Evolutionary conservation across 2,888 invertebrate genomes (phyloP).

Genomic region (Eudemis profundana): DNA sequence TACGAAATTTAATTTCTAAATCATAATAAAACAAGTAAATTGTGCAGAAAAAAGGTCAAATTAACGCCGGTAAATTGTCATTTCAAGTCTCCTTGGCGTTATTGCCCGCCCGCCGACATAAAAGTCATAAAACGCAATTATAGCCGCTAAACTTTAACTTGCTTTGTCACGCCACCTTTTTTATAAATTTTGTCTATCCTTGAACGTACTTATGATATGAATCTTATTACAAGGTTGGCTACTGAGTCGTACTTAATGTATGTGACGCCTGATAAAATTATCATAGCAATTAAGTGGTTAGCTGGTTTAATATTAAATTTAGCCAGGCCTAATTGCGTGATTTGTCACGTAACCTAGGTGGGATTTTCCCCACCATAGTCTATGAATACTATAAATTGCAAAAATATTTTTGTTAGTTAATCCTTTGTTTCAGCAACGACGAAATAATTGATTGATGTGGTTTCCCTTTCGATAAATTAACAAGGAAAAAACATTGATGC

Average conservation of each 20-base stretch:
- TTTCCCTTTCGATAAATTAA: no score
- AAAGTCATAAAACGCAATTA: conserved; percentile 40
- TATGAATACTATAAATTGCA: no score
- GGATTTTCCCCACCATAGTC: no score
- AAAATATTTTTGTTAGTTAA: no score
- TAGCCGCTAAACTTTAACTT: conserved; percentile 30
- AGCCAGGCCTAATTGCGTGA: background rate
- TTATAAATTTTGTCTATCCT: conserved; percentile 27
- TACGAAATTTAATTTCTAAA: conserved; percentile 23
- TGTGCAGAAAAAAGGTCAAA: conserved; percentile 35
- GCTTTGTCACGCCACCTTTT: conserved; percentile 27
- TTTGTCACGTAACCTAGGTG: no score
- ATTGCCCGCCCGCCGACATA: conserved; percentile 27
- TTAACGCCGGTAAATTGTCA: conserved; percentile 40
- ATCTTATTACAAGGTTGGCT: background rate
- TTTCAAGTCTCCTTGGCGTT: conserved; percentile 30
- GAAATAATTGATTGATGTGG: no score
- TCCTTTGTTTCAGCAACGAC: no score
- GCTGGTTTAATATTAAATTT: background rate
- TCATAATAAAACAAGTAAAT: conserved; percentile 39
- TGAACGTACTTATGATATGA: background rate
- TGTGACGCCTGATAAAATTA: background rate
- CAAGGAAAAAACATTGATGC: no score
- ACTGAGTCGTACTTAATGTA: background rate
- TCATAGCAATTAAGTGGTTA: background rate